phyloP scores from a whole-genome alignment of 2,888 invertebrate genomes.

The Pyrgus malvae region DNA sequence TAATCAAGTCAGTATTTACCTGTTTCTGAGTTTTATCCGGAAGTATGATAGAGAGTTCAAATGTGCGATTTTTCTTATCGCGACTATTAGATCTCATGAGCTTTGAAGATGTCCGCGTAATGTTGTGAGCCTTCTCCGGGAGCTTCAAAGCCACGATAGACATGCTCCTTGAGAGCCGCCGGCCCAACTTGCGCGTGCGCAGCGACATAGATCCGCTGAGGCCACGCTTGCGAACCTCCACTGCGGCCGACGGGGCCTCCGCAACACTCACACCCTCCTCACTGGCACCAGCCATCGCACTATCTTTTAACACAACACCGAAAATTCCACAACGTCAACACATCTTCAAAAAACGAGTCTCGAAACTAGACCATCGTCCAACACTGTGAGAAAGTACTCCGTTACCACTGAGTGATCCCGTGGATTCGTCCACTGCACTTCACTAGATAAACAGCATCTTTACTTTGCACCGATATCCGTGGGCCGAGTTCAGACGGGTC shows the following conservation, averaged over 20 bases:
- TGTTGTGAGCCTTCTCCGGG: constrained; percentile 82
- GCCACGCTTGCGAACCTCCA: constrained; percentile 61
- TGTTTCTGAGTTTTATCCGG: constrained; percentile 85
- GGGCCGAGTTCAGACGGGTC: constrained; percentile 47
- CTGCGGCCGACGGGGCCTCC: constrained; percentile 45
- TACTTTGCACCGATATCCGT: constrained; percentile 54
- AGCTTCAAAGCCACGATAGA: constrained; percentile 79
- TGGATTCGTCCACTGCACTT: constrained; percentile 53
- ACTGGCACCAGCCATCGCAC: constrained; percentile 74
- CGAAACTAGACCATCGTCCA: constrained; percentile 51
- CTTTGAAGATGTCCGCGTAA: constrained; percentile 82
- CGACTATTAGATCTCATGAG: constrained; percentile 80
- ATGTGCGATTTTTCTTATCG: constrained; percentile 80
- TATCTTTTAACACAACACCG: constrained; percentile 48
- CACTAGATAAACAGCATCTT: constrained; percentile 65
- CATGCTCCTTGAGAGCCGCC: constrained; percentile 79
- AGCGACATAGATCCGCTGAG: constrained; percentile 75
- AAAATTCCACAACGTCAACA: constrained; percentile 55
- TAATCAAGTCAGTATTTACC: constrained; percentile 60
- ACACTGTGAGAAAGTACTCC: constrained; percentile 51
- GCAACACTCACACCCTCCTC: constrained; percentile 60
- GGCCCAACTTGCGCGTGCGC: constrained; percentile 74
- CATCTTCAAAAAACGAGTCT: constrained; percentile 62
- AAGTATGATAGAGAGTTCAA: constrained; percentile 84
- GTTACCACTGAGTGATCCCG: constrained; percentile 60